Conservation (phyloP, 2,888 invertebrate genomes). For the Boloria euphrosyne region DNA sequence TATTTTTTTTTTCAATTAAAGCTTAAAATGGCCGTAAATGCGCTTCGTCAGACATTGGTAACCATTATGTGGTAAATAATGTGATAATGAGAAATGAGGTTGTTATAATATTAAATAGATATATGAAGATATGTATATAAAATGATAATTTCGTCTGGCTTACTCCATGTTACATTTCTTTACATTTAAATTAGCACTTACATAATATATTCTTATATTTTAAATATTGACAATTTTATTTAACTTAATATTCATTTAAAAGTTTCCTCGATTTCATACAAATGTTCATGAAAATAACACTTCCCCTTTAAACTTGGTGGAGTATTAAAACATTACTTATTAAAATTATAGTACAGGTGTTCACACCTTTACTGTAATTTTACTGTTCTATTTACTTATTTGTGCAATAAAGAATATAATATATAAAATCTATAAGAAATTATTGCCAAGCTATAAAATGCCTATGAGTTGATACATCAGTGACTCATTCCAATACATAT, state of each 20-base stretch:
- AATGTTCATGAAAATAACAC: too few species aligned
- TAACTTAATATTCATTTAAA: conserved; percentile 3
- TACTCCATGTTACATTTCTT: conserved; percentile 16
- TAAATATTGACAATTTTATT: conserved; percentile 8
- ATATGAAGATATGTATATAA: too few species aligned
- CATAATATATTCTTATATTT: conserved; percentile 10
- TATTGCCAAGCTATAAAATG: too few species aligned
- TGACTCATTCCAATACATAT: too few species aligned
- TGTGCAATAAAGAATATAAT: too few species aligned
- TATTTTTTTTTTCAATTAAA: conserved; percentile 56
- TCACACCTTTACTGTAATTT: too few species aligned
- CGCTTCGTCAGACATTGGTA: conserved; percentile 25
- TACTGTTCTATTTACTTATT: too few species aligned
- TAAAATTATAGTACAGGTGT: too few species aligned
- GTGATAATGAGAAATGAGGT: conserved; percentile 7
- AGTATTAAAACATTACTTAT: too few species aligned
- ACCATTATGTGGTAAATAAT: neutral
- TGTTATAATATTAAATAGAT: neutral
- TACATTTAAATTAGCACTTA: conserved; percentile 10
- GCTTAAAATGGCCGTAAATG: conserved; percentile 67
- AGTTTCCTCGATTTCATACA: conserved; percentile 5
- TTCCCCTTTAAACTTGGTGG: too few species aligned
- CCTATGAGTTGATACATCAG: too few species aligned
- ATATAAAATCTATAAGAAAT: too few species aligned
- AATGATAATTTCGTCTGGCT: conserved; percentile 3